These are phyloP conservation scores for Aleadryas rufinucha DNA, from an alignment of 2,113 vertebrate genomes.

Conservation along the genomic window DNA sequence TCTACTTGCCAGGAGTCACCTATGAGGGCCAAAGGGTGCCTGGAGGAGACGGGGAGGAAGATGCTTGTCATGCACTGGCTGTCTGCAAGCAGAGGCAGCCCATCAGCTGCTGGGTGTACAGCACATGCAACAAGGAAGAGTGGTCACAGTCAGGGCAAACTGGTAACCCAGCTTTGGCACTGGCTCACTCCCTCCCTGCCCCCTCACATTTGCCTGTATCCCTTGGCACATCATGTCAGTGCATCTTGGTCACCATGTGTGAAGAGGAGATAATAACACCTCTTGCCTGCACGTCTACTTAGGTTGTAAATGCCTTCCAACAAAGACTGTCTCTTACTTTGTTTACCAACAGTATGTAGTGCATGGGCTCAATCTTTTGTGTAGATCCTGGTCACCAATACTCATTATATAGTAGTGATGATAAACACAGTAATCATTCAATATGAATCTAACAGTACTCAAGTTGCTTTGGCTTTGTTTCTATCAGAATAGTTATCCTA, in stretches of 20 bases:
- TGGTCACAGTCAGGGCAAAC: neutral
- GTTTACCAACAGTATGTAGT: neutral
- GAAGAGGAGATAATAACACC: slow-evolving; percentile 1
- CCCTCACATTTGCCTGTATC: neutral
- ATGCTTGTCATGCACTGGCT: neutral
- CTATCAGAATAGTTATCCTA: neutral
- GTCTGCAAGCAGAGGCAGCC: neutral
- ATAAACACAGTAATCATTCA: neutral
- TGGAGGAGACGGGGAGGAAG: neutral
- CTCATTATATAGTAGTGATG: neutral
- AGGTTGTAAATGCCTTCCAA: neutral
- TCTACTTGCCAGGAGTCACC: neutral
- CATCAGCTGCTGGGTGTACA: neutral
- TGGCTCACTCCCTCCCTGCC: neutral
- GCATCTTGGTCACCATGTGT: slow-evolving; percentile 10
- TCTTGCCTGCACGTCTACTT: neutral
- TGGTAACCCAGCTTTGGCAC: neutral
- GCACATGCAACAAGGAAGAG: rapidly evolving
- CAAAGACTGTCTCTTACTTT: neutral
- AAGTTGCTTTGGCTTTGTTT: neutral
- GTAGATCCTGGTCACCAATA: neutral
- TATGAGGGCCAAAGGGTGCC: neutral
- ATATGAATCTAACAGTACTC: neutral
- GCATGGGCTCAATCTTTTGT: neutral
- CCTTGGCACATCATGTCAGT: neutral